Conservation (phyloP, 2,113 vertebrate genomes). For the Phylloscopus trochiloides region DNA sequence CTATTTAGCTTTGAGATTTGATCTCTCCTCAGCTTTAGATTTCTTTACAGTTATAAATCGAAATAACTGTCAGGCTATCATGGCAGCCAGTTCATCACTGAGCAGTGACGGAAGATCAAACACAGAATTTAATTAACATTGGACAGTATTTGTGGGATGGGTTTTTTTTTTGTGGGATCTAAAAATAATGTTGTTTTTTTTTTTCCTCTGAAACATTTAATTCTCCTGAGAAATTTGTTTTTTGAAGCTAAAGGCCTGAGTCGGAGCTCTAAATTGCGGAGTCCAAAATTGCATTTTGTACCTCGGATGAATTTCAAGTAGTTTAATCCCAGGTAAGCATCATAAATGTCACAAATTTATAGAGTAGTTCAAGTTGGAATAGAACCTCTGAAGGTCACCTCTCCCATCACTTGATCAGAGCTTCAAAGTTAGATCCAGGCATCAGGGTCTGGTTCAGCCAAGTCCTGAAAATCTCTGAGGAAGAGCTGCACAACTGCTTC, state of each 20-base stretch:
- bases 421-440: not conserved
- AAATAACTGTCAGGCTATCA: not conserved
- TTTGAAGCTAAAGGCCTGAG: not conserved
- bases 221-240: not conserved
- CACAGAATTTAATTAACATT: constrained; percentile 19
- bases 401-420: not conserved
- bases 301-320: not conserved
- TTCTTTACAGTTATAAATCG: not conserved
- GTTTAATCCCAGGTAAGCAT: not conserved
- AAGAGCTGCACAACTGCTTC: not conserved
- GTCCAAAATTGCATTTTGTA: not conserved
- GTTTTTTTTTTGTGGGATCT: not conserved
- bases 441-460: not conserved
- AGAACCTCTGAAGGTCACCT: not conserved
- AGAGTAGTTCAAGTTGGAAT: not conserved
- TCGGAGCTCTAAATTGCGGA: not conserved
- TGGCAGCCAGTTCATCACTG: not conserved
- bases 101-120: not conserved
- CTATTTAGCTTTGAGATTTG: not conserved
- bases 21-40: not conserved
- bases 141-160: not conserved
- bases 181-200: not conserved
- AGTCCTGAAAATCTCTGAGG: not conserved
- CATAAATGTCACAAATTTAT: not conserved
- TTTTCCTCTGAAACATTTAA: not conserved